These are phyloP conservation scores for Patella vulgata DNA, from an alignment of 1,140 invertebrate genomes.

Conservation along the genomic window DNA sequence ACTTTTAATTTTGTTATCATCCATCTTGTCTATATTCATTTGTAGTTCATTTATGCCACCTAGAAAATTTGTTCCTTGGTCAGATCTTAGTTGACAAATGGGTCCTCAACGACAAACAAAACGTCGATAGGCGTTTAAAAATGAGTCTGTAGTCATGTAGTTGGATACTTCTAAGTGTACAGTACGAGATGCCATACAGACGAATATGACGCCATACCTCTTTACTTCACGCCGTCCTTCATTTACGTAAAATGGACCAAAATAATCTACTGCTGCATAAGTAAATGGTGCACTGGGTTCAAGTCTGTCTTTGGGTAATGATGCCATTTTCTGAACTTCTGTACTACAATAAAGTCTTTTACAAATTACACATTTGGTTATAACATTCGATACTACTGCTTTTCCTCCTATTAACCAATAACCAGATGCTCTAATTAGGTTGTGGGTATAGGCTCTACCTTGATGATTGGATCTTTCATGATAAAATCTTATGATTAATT, in stretches of 20 bases:
- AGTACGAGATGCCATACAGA: too few species aligned
- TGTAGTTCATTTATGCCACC: not conserved
- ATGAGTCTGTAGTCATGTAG: too few species aligned
- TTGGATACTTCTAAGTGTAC: too few species aligned
- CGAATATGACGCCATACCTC: too few species aligned
- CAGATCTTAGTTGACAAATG: too few species aligned
- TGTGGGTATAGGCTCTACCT: constrained; percentile 29
- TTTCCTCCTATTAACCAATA: constrained; percentile 29
- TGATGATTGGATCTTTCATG: constrained; percentile 25
- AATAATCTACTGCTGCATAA: constrained; percentile 23
- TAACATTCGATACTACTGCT: constrained; percentile 10
- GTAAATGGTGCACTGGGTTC: constrained; percentile 23
- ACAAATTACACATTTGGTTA: constrained; percentile 30
- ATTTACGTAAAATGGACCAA: too few species aligned
- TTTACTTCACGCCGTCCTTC: too few species aligned
- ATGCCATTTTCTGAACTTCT: constrained; percentile 30
- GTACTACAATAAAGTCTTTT: constrained; percentile 16
- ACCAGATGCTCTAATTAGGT: constrained; percentile 21
- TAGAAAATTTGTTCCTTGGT: too few species aligned
- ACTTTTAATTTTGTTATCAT: too few species aligned
- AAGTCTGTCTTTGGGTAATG: constrained; percentile 22
- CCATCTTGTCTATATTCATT: not conserved
- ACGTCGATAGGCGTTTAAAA: too few species aligned
- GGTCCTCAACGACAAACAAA: too few species aligned
- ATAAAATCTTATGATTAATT: constrained; percentile 15